Evolutionary conservation across 2,888 invertebrate species (phyloP).

Genomic region (Tetheella fluctuosa): DNA sequence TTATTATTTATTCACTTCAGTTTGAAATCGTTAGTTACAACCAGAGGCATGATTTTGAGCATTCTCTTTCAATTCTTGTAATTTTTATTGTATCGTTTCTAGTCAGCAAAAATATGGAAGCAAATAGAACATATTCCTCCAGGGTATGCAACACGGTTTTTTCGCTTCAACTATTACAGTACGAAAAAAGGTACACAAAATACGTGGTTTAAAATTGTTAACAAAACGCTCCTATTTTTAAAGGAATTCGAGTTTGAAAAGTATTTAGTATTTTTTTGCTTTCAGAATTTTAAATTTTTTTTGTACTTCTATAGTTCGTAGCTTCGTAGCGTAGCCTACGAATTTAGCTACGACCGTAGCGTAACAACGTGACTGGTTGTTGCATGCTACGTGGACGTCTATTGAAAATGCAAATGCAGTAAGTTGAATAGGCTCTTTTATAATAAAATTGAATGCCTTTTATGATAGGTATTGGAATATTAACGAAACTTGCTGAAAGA

Average conservation of each 20-base stretch:
- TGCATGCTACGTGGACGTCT: slow-evolving; percentile 13
- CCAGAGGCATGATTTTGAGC: slow-evolving; percentile 42
- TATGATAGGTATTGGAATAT: too few species aligned
- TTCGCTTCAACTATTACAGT: not conserved
- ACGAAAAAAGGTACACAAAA: not conserved
- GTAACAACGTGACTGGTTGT: slow-evolving; percentile 22
- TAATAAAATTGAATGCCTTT: too few species aligned
- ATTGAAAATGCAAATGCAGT: too few species aligned
- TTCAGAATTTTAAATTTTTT: too few species aligned
- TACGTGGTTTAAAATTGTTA: not conserved
- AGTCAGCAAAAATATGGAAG: slow-evolving; percentile 36
- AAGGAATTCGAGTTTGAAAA: not conserved
- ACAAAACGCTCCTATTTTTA: not conserved
- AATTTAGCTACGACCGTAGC: slow-evolving; percentile 32
- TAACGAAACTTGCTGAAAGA: too few species aligned
- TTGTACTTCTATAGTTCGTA: not conserved
- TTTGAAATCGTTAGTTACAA: slow-evolving; percentile 44
- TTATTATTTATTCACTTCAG: slow-evolving; percentile 29
- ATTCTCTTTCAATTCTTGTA: slow-evolving; percentile 36
- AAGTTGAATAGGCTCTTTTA: too few species aligned
- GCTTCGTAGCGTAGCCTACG: not conserved
- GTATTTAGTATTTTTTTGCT: too few species aligned
- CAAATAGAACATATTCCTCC: not conserved
- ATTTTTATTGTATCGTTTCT: slow-evolving; percentile 47
- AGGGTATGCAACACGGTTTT: not conserved